These are phyloP conservation scores for Oostethus manadensis DNA, from an alignment of 2,113 vertebrate species.

Conservation along the genomic window DNA sequence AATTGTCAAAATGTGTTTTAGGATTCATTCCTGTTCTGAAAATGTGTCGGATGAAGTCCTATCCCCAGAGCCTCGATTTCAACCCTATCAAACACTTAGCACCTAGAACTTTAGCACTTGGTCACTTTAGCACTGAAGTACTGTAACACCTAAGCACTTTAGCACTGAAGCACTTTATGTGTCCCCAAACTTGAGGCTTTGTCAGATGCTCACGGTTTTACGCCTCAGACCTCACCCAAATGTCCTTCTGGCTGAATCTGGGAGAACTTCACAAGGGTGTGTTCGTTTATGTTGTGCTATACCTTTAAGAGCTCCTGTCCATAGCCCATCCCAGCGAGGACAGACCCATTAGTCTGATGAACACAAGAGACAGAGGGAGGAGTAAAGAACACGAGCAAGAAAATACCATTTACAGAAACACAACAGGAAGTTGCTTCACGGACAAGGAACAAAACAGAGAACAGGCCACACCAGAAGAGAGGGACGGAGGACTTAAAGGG, in stretches of 20 bases:
- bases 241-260: not conserved
- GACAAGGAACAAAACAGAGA: slow-evolving; percentile 6
- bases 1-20: no score
- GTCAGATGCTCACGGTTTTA: no score
- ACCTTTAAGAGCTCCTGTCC: slow-evolving; percentile 63
- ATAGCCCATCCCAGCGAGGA: slow-evolving; percentile 61
- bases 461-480: slow-evolving; percentile 30
- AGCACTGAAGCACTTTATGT: no score
- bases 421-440: slow-evolving; percentile 16
- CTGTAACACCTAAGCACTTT: no score
- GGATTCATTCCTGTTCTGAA: no score
- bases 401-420: slow-evolving; percentile 19
- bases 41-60: no score
- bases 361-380: slow-evolving; percentile 29
- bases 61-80: no score
- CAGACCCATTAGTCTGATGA: slow-evolving; percentile 64
- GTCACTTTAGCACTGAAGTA: no score
- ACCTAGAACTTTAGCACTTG: no score
- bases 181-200: no score
- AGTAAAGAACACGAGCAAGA: slow-evolving; percentile 3
- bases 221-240: not conserved
- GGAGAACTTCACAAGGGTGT: slow-evolving; percentile 1
- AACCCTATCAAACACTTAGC: no score
- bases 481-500: slow-evolving; percentile 21
- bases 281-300: slow-evolving; percentile 51